Evolutionary conservation across 2,797 vertebrate genomes (phyloP).

Genomic region (Parauchenoglanis ngamensis): DNA sequence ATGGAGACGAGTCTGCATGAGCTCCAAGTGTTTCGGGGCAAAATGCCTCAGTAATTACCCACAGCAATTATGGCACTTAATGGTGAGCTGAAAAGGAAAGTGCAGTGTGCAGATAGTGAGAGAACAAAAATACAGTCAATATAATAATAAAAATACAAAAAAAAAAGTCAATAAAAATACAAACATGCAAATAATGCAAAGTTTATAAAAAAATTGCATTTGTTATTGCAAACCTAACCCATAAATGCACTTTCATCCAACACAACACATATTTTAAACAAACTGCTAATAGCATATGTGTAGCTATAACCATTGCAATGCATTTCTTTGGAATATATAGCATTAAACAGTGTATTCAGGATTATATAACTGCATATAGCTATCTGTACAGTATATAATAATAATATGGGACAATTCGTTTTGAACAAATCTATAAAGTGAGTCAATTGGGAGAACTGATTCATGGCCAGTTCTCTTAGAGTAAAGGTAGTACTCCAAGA

Average conservation of each 20-base stretch:
- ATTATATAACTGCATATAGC: not conserved
- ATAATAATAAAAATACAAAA: not conserved
- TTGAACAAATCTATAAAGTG: no score
- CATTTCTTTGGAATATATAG: not conserved
- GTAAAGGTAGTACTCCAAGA: not conserved
- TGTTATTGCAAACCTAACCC: not conserved
- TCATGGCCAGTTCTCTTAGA: not conserved
- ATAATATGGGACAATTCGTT: not conserved
- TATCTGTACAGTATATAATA: not conserved
- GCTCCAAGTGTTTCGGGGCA: conserved; percentile 41
- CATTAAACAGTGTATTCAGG: not conserved
- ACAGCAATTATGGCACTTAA: conserved; percentile 50
- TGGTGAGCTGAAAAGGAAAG: conserved; percentile 42
- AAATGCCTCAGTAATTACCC: conserved; percentile 47
- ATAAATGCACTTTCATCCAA: not conserved
- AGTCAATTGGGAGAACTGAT: not conserved
- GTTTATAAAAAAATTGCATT: not conserved
- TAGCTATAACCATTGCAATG: not conserved
- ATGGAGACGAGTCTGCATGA: conserved; percentile 10
- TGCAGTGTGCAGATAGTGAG: conserved; percentile 6
- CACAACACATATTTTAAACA: not conserved
- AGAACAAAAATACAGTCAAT: conserved; percentile 21
- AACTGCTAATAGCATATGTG: not conserved
- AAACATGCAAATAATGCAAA: not conserved
- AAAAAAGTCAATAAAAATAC: not conserved